phyloP scores from a whole-genome alignment of 2,113 vertebrate species.

The Otolemur garnettii region DNA sequence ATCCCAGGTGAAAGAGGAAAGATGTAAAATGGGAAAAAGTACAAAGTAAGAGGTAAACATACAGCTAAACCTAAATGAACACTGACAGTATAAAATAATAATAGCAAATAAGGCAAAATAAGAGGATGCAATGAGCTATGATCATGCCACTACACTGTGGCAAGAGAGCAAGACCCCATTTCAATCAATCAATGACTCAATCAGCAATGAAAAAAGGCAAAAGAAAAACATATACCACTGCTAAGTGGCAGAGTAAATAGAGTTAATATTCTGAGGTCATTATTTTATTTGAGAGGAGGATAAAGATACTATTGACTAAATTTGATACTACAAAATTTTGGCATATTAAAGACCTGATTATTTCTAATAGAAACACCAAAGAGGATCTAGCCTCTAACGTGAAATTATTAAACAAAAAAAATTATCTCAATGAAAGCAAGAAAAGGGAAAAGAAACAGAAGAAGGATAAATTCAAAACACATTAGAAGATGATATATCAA shows the following conservation, averaged over 20 bases:
- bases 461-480: not conserved
- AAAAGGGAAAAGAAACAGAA: not conserved
- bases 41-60: not conserved
- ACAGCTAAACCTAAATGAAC: not conserved
- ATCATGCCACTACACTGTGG: no score
- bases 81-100: not conserved
- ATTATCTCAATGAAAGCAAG: constrained; percentile 25
- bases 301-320: not conserved
- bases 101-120: not conserved
- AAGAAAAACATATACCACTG: not conserved
- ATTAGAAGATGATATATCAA: not conserved
- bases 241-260: not conserved
- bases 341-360: not conserved
- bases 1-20: not conserved
- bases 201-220: not conserved
- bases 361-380: constrained; percentile 10
- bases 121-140: no score
- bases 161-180: no score
- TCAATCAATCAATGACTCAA: no score
- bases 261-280: not conserved
- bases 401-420: not conserved
- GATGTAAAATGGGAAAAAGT: not conserved
- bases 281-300: not conserved
- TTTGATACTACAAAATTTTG: not conserved
- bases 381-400: not conserved